These are phyloP conservation scores for Morelia viridis DNA, from an alignment of 2,797 vertebrate genomes.

Conservation along the genomic window DNA sequence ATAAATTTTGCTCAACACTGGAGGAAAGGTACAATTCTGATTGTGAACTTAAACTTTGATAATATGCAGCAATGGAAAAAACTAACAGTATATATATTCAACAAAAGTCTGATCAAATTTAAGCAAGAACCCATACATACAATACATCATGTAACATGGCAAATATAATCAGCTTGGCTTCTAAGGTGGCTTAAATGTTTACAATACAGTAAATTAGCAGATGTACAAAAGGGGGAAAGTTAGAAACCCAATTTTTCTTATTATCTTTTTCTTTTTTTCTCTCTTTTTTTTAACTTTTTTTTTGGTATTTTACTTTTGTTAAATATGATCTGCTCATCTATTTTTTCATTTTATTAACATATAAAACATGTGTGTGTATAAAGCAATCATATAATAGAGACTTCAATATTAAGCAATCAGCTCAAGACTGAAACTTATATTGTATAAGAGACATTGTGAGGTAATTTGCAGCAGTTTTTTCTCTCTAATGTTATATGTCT, in stretches of 20 bases:
- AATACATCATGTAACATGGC: neutral
- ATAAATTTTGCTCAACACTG: neutral
- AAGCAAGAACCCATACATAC: neutral
- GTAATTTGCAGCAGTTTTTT: neutral
- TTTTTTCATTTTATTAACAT: no score
- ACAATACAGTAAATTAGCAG: neutral
- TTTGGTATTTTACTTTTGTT: no score
- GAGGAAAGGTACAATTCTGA: neutral
- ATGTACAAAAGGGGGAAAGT: neutral
- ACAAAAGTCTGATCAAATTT: neutral
- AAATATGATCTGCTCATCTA: no score
- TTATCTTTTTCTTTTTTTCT: no score
- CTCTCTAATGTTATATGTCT: neutral
- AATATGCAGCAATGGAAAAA: neutral
- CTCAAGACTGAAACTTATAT: no score
- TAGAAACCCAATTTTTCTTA: neutral
- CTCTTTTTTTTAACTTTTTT: no score
- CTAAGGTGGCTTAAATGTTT: neutral
- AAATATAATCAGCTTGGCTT: neutral
- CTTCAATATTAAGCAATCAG: no score
- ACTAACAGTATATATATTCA: no score
- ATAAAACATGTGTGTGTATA: no score
- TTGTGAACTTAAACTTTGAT: neutral
- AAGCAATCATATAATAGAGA: no score
- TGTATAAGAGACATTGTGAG: neutral